Percentiles rank a stretch among this genome's conserved stretches.
Conservation (phyloP, 2,113 vertebrate genomes). For the Hemicordylus capensis region DNA sequence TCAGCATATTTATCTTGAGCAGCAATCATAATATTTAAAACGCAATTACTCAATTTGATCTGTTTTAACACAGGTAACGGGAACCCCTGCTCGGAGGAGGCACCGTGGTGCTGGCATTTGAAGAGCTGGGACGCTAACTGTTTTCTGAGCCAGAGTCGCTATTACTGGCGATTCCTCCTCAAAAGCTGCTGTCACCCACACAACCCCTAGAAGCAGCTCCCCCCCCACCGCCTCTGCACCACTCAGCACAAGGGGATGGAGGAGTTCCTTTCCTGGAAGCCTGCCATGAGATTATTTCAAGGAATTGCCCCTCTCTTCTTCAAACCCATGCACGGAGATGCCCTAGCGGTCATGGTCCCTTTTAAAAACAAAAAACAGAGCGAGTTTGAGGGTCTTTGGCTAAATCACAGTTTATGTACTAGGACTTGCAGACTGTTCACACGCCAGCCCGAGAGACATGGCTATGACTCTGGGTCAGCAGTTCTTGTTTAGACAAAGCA, state of each 20-base stretch:
- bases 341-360: too few relatives aligned
- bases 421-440: neutral
- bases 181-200: neutral
- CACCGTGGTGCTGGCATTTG: neutral
- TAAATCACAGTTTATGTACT: neutral
- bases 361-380: too few relatives aligned
- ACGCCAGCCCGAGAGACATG: neutral
- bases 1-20: neutral
- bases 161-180: neutral
- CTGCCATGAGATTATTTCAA: neutral
- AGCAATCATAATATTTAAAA: constrained; percentile 22
- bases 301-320: neutral
- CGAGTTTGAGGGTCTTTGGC: neutral
- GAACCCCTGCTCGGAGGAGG: neutral
- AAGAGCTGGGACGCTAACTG: neutral
- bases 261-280: neutral
- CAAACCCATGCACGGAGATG: neutral
- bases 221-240: neutral
- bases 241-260: neutral
- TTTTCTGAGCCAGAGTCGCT: neutral
- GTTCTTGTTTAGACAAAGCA: too few relatives aligned
- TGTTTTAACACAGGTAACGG: constrained; percentile 12
- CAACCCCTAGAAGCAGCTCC: neutral
- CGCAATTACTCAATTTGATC: constrained; percentile 18
- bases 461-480: too few relatives aligned